Conservation (phyloP, 2,113 vertebrate genomes). For the Tauraco erythrolophus region DNA sequence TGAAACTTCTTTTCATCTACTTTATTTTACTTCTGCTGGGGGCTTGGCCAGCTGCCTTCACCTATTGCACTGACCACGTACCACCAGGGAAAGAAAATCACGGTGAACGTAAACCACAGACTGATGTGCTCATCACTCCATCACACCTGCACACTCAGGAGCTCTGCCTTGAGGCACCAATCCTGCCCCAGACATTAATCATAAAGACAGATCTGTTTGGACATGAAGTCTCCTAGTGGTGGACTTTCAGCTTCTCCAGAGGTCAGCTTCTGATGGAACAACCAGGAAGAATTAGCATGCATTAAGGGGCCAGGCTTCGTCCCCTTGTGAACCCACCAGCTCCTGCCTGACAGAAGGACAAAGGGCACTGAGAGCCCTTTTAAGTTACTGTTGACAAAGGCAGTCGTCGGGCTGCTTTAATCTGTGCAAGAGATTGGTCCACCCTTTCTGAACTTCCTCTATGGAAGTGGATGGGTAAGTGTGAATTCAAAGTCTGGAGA, state of each 20-base stretch:
- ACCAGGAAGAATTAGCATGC: fast-evolving
- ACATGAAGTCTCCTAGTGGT: background rate
- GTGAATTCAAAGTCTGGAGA: background rate
- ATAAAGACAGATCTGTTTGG: background rate
- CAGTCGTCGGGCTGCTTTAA: background rate
- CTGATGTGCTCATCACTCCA: background rate
- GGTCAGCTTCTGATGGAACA: background rate
- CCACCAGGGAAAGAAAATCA: background rate
- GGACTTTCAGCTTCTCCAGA: background rate
- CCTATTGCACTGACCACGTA: fast-evolving
- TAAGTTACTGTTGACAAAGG: background rate
- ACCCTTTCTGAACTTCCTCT: background rate
- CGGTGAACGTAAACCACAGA: background rate
- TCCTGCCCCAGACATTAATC: background rate
- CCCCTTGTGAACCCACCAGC: background rate
- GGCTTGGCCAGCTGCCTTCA: background rate
- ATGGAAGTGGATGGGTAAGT: background rate
- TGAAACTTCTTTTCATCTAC: background rate
- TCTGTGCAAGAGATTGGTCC: background rate
- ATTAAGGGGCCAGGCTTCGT: background rate
- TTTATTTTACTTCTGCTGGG: background rate
- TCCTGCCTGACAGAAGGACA: background rate
- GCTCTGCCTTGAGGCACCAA: background rate
- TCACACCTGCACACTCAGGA: fast-evolving
- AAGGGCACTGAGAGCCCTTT: background rate